Base-by-base conservation (phyloP, 2,888 invertebrate genomes). In the Silvanus unidentatus region DNA sequence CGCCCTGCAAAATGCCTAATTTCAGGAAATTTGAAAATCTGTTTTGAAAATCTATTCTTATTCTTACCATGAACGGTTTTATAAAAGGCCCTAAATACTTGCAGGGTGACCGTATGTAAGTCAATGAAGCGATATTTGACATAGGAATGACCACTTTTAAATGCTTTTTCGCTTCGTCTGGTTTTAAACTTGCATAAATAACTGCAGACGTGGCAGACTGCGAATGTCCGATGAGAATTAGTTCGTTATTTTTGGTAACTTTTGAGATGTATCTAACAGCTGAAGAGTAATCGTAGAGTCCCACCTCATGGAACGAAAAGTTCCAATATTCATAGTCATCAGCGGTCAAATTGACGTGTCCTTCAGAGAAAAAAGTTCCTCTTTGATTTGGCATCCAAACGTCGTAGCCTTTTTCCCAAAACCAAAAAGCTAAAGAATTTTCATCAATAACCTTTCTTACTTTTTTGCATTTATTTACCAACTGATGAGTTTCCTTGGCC, bases 261-360 rank as follows among this genome's bases (percentile, higher is more conserved):
- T 40, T 34, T 30, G 32, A 43, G 6, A 55, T 40, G 10, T 40
- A 45, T 16, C 44, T 35, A 1, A 52, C 28, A 34, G 45, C 37
- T 6, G 44, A 35, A 34, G 48, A 40, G 30, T 43, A 42, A 40
- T 55, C 55, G 39, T 54, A 50, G 1, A 50, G 13, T 2, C 50
- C 55, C 9, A 55, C 49, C 45, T 55, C 55, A 30, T 55, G 53
- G 30, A 50, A 53, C 50, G 50, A 47, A 32, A 47, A 52, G 36
- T 54, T 44, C 54, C 54, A 54, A 39, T 39, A 54, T 22, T 45
- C 16, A 12, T 14, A 12, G 32, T 50, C 39, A 2, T 28, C 12
- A 4, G 16, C 29, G 8, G 43, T 44, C 5, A 45, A 27, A 32
- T 47, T 40, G 9, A 22, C 13, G 35, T 54, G 54, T 36, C 39